These are phyloP conservation scores for Ophthalmolycus amberensis DNA, from an alignment of 2,113 vertebrate genomes.

Conservation along the genomic window DNA sequence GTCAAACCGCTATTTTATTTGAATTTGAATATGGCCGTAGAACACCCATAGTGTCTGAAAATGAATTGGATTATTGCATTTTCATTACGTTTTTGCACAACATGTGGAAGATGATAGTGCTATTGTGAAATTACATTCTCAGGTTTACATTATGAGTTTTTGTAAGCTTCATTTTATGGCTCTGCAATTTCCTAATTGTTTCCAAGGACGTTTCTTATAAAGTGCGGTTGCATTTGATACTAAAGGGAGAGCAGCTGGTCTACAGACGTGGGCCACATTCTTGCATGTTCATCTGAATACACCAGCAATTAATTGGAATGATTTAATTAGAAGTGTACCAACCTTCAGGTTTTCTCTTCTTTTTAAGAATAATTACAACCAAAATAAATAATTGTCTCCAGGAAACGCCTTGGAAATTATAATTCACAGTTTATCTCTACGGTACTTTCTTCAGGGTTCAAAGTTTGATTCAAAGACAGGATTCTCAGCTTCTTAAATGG, in stretches of 20 bases:
- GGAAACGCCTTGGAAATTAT: background rate
- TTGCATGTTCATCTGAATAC: background rate
- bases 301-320: background rate
- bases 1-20: no score
- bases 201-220: background rate
- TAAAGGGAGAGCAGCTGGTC: background rate
- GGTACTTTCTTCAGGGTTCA: background rate
- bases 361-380: background rate
- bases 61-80: background rate
- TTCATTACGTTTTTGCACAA: background rate
- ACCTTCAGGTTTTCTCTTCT: background rate
- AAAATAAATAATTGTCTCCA: background rate
- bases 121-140: background rate
- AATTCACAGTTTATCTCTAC: background rate
- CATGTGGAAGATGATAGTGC: background rate
- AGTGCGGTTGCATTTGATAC: background rate
- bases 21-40: background rate
- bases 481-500: background rate
- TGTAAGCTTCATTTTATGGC: background rate
- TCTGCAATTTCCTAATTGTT: background rate
- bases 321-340: background rate
- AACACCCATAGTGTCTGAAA: no score
- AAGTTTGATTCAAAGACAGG: background rate
- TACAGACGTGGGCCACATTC: background rate
- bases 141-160: background rate